Base-by-base conservation (phyloP, 2,888 invertebrate genomes). In the Lasioglossum marginatum region DNA sequence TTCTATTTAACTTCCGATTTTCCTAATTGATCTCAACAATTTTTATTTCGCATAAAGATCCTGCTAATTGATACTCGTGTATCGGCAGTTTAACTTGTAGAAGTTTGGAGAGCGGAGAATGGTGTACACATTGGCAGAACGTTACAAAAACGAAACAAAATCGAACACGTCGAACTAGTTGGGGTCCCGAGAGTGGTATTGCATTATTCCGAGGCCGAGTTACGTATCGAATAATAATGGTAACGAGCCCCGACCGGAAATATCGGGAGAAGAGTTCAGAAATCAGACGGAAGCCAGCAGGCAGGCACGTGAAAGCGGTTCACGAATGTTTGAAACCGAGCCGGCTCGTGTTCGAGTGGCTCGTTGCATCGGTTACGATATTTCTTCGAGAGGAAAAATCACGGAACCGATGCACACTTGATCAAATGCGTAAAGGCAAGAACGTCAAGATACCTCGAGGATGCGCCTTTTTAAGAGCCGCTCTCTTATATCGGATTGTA, bases 191-290 rank as follows among this genome's bases (percentile, higher is more conserved):
- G 27, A 68, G 34, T 31, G 19, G 43, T 74, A 77, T 72, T 31
- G 72, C 75, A 23, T 81, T 71, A 81, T 75, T 66, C 63, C 57
- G 31, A 14, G 16, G n/a, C 48, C 10, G 60, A 71, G 63, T 37
- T 74, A 72, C 70, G 81, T 52, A 82, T 84, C 80, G 66, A 73
- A 52, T 43, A 81, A 66, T 48, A 77, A 84, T 68, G 60, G 85
- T 77, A 87, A 85, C 66, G 72, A 83, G 83, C 80, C 71, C 78
- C 76, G 70, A 60, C 76, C n/a, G 60, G 63, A 43, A 60, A 52
- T 75, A 79, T 86, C 63, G 57, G 52, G 68, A 72, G 77, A 81
- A 88, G 82, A 85, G 83, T 87, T 85, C 57, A 71, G 40, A 52
- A 63, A 66, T 37, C 66, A 60, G 45, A 75, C 48, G 60, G 74